Base-by-base conservation (phyloP, 2,113 vertebrate species). In the Takifugu bimaculatus region DNA sequence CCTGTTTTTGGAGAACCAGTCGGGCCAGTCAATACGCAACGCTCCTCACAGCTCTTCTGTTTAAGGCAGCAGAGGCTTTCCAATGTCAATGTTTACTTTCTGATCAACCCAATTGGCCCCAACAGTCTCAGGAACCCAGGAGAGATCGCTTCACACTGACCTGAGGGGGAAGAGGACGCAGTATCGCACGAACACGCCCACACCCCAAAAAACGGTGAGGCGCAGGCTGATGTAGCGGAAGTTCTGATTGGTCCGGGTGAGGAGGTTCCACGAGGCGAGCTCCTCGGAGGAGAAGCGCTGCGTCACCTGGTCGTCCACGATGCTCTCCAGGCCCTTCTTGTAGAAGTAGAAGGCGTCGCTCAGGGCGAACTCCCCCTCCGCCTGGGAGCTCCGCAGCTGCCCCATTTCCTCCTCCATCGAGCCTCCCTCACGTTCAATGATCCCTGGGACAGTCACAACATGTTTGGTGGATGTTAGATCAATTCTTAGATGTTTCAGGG, bases 231-330 rank as follows among this genome's bases (percentile, higher is more conserved):
- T 90, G 71, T 97, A 96, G 42, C 89, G 91, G 81, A 99, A 99
- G 86, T 98, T 94, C 72, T 92, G 82, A 54, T 99, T 99, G 79
- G 96, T 97, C 71, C 96, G 91, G 0, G 96, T 99, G 60, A 99
- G 94, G n/a, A 99, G 94, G 81, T 99, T 99, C 96, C 96, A 99
- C 55, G 95, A 96, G 47, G 90, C 92, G 26, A 99, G 84, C 78
- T 99, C 95, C 85, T 99, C 95, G 0, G 96, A 97, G n/a, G 95
- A 95, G 86, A 99, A 99, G 55, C 96, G 84, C 64, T 96, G 94
- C 1, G 96, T 98, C 77, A 98, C 95, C 85, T 95, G 91, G 52
- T 98, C 96, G 48, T 98, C 96, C 49, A 95, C 93, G 55, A 98
- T 96, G 70, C 93, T 93, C 88, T 97, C 95, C 72, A 96, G 56